Conservation (phyloP, 2,113 vertebrate genomes). For the Microcebus tavaratra region DNA sequence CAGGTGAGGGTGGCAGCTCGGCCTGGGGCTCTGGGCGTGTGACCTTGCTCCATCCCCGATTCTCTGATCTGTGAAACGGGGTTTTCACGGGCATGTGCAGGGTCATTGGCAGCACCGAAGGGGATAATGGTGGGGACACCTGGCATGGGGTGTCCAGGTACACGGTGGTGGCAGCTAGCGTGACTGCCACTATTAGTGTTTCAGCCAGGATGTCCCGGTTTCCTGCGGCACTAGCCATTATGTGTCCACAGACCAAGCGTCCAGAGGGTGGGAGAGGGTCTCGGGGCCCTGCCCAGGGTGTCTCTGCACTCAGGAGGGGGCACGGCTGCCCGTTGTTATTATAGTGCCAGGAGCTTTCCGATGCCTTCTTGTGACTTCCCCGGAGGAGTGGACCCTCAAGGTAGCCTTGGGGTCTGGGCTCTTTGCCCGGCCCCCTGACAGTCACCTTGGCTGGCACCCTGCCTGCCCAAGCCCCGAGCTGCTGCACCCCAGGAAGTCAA, state of each 20-base stretch:
- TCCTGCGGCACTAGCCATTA: too few species aligned
- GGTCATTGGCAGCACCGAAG: not conserved
- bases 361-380: not conserved
- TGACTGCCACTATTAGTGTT: not conserved
- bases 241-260: not conserved
- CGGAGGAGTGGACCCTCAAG: not conserved
- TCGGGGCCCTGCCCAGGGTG: too few species aligned
- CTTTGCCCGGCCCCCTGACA: not conserved
- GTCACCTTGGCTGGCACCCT: not conserved
- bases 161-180: rapidly evolving
- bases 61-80: not conserved
- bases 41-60: rapidly evolving
- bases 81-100: rapidly evolving
- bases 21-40: not conserved
- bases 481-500: constrained; percentile 11
- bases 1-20: not conserved
- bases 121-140: rapidly evolving
- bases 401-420: constrained; percentile 35
- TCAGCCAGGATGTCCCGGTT: rapidly evolving
- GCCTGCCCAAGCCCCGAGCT: not conserved
- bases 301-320: not conserved
- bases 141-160: not conserved
- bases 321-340: not conserved
- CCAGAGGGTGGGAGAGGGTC: not conserved
- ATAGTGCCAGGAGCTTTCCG: rapidly evolving